Evolutionary conservation across 1,140 invertebrate species (phyloP).

Genomic region (Nylanderia fulva): DNA sequence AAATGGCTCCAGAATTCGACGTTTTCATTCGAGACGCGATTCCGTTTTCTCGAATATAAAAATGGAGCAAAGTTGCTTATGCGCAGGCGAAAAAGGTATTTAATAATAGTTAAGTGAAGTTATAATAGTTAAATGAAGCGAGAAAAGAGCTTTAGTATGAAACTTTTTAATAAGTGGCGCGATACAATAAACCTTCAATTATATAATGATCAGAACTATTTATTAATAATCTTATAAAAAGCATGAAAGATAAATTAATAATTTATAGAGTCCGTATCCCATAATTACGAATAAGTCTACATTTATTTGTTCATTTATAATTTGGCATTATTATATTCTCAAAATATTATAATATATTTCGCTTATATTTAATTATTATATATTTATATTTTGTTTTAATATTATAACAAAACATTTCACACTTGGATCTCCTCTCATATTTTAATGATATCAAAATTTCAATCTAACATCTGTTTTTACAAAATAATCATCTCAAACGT

Average conservation of each 20-base stretch:
- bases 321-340: too few species aligned
- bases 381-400: not conserved
- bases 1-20: not conserved
- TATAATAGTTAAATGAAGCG: not conserved
- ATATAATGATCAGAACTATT: not conserved
- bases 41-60: not conserved
- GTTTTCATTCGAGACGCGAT: conserved; percentile 27
- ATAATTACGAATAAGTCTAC: not conserved
- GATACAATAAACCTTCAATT: not conserved
- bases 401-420: not conserved
- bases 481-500: not conserved
- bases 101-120: conserved; percentile 10
- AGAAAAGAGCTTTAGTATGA: too few species aligned
- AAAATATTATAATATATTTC: not conserved
- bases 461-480: not conserved
- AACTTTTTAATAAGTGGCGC: not conserved
- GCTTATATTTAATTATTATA: too few species aligned
- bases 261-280: not conserved
- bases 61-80: not conserved
- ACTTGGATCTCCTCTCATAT: not conserved
- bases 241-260: not conserved
- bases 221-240: not conserved
- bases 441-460: not conserved
- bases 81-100: not conserved
- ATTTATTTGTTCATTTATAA: not conserved